These are phyloP conservation scores for Amphipoea oculea DNA, from an alignment of 2,888 invertebrate species.

Conservation along the genomic window DNA sequence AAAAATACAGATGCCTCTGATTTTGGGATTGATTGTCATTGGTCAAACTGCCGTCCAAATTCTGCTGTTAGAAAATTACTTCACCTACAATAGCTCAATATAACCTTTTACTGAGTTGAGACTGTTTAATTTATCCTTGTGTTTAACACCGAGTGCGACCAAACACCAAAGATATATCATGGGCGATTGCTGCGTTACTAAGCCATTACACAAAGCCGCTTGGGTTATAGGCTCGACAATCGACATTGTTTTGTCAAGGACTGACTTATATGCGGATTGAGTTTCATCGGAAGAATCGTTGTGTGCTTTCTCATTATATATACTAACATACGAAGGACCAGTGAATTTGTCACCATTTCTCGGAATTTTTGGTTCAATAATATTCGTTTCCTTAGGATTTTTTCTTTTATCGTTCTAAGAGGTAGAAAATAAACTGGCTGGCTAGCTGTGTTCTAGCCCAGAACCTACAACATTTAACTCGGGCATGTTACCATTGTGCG, in stretches of 20 bases:
- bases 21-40: neutral
- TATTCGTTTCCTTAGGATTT: neutral
- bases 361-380: no score
- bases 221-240: conserved; percentile 1
- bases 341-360: neutral
- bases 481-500: neutral
- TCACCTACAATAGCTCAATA: neutral
- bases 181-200: conserved; percentile 22
- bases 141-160: neutral
- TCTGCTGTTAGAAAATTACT: neutral
- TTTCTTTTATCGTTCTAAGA: neutral
- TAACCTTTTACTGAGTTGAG: neutral
- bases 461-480: neutral
- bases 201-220: conserved; percentile 13
- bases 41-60: neutral
- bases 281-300: conserved; percentile 17
- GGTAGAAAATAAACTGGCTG: neutral
- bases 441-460: neutral
- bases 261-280: conserved; percentile 14
- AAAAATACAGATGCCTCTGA: neutral
- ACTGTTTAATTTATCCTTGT: neutral
- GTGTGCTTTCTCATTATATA: conserved; percentile 8
- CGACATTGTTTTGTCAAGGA: conserved; percentile 18
- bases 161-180: conserved; percentile 16
- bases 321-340: neutral